phyloP scores from a whole-genome alignment of 2,888 invertebrate genomes.

The Oligia strigilis region DNA sequence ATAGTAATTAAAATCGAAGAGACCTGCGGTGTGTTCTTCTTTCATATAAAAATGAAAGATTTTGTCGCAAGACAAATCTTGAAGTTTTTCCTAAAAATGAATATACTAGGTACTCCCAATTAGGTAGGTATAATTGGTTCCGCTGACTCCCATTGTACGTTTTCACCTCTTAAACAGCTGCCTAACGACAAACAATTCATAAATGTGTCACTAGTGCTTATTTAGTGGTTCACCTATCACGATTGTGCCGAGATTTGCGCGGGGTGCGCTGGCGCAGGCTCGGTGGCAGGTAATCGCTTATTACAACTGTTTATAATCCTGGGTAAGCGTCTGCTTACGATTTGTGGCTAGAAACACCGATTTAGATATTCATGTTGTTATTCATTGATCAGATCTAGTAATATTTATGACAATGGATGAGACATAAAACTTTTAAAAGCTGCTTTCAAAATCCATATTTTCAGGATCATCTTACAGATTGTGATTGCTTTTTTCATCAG shows the following conservation, averaged over 20 bases:
- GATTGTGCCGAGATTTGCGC: slow-evolving; percentile 33
- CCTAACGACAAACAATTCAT: slow-evolving; percentile 34
- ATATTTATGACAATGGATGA: too few relatives aligned
- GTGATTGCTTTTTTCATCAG: not conserved
- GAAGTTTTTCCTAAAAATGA: not conserved
- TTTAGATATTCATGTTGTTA: slow-evolving; percentile 10
- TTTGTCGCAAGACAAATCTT: not conserved
- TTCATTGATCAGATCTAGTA: not conserved
- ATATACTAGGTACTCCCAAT: not conserved
- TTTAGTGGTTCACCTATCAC: slow-evolving; percentile 57
- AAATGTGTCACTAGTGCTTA: slow-evolving; percentile 49
- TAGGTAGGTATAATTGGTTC: too few relatives aligned
- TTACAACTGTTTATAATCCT: slow-evolving; percentile 22
- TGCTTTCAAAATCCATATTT: too few relatives aligned
- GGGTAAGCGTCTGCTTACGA: slow-evolving; percentile 31
- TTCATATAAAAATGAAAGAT: not conserved
- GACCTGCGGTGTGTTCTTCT: not conserved
- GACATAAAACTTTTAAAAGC: not conserved
- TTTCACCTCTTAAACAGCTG: slow-evolving; percentile 4
- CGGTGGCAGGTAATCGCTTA: slow-evolving; percentile 29
- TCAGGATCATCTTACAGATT: not conserved
- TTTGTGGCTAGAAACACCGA: slow-evolving; percentile 14
- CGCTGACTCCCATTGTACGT: slow-evolving; percentile 1
- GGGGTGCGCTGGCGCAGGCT: slow-evolving; percentile 16
- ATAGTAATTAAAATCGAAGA: not conserved